These are phyloP conservation scores for Magallana angulata DNA, from an alignment of 1,140 invertebrate genomes.

Conservation along the genomic window DNA sequence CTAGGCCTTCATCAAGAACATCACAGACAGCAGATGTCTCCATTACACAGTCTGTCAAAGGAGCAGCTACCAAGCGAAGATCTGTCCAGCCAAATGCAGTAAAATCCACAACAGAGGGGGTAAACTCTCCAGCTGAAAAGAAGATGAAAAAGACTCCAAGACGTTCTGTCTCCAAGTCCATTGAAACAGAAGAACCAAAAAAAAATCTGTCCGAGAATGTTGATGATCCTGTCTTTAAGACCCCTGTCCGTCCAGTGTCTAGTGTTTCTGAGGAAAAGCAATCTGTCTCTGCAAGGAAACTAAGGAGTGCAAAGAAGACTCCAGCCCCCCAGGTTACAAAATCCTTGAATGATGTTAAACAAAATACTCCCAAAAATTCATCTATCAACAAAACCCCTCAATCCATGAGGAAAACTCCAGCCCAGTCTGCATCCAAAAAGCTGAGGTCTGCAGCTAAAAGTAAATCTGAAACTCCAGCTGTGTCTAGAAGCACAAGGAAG, in stretches of 20 bases:
- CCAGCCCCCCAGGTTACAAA: neutral
- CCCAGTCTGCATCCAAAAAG: neutral
- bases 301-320: neutral
- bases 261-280: neutral
- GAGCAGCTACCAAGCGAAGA: neutral
- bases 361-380: neutral
- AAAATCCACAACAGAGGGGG: neutral
- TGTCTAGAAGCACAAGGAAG: neutral
- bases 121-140: neutral
- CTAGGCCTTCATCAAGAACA: neutral
- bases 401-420: neutral
- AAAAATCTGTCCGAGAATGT: neutral
- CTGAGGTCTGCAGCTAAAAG: neutral
- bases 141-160: neutral
- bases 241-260: neutral
- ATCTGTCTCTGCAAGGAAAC: neutral
- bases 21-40: neutral
- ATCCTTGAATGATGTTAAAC: neutral
- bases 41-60: neutral
- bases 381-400: neutral
- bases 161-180: neutral
- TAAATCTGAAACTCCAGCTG: neutral
- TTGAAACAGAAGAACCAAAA: neutral
- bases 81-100: neutral
- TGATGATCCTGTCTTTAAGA: neutral